Percentiles rank a stretch among this genome's conserved stretches.
Conservation (phyloP, 2,113 vertebrate genomes). For the Coregonus clupeaformis region DNA sequence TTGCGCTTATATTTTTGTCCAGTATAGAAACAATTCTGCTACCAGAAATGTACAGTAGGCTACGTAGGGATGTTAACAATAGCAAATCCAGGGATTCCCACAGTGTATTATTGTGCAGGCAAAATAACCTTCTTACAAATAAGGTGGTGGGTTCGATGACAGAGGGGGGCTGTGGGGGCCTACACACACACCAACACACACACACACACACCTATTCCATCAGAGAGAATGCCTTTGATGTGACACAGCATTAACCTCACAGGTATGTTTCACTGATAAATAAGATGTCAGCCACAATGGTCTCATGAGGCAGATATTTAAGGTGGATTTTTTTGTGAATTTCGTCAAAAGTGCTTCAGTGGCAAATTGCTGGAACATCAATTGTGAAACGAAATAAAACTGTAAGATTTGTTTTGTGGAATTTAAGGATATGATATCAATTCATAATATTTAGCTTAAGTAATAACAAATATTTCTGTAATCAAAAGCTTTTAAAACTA, state of each 20-base stretch:
- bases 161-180: too few relatives aligned
- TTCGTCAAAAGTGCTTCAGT: neutral
- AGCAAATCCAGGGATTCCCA: neutral
- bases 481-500: neutral
- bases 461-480: neutral
- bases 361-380: neutral
- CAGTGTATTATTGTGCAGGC: neutral
- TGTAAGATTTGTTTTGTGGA: neutral
- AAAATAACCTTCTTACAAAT: neutral
- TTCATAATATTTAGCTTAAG: neutral
- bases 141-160: neutral
- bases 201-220: neutral
- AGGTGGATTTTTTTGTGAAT: neutral
- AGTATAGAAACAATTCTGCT: too few relatives aligned
- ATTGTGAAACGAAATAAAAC: too few relatives aligned
- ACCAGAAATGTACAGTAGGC: too few relatives aligned
- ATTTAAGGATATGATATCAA: neutral
- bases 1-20: too few relatives aligned
- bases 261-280: neutral
- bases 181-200: neutral
- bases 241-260: conserved; percentile 1
- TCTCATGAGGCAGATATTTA: neutral
- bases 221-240: neutral
- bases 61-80: neutral
- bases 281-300: neutral